phyloP scores from a whole-genome alignment of 2,113 vertebrate species.

The Eublepharis macularius region DNA sequence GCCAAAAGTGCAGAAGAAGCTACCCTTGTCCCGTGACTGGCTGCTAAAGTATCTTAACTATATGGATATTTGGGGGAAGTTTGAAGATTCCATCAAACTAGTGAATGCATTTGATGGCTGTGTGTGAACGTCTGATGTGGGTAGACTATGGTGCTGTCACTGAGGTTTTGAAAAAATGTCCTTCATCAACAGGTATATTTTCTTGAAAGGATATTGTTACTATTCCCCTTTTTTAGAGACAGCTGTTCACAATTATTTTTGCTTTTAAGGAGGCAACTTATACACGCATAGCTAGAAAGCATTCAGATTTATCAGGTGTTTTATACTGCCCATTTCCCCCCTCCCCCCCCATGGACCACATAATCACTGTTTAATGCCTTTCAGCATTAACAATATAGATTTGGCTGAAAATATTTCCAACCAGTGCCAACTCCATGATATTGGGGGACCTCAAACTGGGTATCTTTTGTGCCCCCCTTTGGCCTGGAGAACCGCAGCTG shows the following conservation, averaged over 20 bases:
- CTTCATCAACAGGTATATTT: background rate
- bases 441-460: background rate
- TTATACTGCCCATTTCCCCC: background rate
- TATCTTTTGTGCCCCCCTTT: background rate
- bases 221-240: background rate
- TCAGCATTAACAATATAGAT: background rate
- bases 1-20: background rate
- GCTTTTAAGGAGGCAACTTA: background rate
- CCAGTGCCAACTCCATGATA: background rate
- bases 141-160: background rate
- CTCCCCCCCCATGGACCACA: background rate
- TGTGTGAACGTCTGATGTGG: no score
- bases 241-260: background rate
- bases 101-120: background rate
- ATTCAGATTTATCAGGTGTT: slow-evolving; percentile 14
- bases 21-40: background rate
- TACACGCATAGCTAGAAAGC: background rate
- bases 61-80: background rate
- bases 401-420: slow-evolving; percentile 1
- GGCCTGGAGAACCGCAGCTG: background rate
- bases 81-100: accelerated
- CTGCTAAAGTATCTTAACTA: background rate
- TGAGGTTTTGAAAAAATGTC: background rate
- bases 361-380: background rate
- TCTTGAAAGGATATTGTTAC: background rate